phyloP scores from a whole-genome alignment of 2,888 invertebrate genomes.

The Orthosia incerta region DNA sequence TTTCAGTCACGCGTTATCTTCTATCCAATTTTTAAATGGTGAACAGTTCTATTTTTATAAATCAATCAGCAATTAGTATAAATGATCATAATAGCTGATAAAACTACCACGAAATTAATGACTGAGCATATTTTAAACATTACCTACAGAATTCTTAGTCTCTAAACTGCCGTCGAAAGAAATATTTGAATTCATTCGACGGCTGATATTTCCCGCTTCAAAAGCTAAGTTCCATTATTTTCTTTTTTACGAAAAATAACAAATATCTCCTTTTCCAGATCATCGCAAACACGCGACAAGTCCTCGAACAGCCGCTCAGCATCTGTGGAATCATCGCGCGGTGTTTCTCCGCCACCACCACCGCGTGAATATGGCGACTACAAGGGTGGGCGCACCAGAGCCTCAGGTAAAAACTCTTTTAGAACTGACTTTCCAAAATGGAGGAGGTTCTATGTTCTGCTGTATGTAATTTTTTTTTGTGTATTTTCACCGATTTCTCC shows the following conservation, averaged over 20 bases:
- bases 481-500: no score
- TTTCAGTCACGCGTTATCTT: neutral
- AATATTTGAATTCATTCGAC: no score
- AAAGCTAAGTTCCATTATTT: neutral
- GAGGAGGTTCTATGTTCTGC: no score
- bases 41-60: neutral
- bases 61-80: no score
- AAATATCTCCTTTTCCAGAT: slow-evolving; percentile 74
- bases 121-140: no score
- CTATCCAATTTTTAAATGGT: neutral
- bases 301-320: slow-evolving; percentile 91
- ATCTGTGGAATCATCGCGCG: slow-evolving; percentile 88
- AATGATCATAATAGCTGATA: no score
- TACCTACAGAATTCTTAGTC: neutral
- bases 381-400: slow-evolving; percentile 78
- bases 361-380: slow-evolving; percentile 85
- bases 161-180: neutral
- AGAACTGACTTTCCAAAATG: no score
- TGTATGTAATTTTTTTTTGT: no score
- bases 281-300: slow-evolving; percentile 93
- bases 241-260: neutral
- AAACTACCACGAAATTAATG: no score
- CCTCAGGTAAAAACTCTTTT: slow-evolving; percentile 78
- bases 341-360: slow-evolving; percentile 82
- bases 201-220: neutral